phyloP scores from a whole-genome alignment of 2,113 vertebrate species.

The Hiodon tergisus region DNA sequence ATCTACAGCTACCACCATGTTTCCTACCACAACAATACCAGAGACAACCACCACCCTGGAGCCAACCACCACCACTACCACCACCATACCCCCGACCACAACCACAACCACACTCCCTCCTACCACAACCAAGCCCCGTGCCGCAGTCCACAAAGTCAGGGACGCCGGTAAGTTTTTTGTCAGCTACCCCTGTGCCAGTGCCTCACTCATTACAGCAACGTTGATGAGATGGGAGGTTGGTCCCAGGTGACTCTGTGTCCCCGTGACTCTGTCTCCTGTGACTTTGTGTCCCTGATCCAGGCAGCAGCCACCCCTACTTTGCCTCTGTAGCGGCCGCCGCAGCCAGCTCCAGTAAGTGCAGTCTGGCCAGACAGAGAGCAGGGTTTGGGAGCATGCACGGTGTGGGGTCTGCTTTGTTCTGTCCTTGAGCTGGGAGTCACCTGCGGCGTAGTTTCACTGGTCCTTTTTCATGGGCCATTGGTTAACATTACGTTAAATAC shows the following conservation, averaged over 20 bases:
- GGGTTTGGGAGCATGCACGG: slow-evolving; percentile 25
- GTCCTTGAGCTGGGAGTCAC: too few species aligned
- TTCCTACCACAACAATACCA: slow-evolving; percentile 43
- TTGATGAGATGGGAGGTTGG: neutral
- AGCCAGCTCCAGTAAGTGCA: slow-evolving; percentile 74
- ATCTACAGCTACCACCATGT: slow-evolving; percentile 30
- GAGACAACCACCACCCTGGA: slow-evolving; percentile 41
- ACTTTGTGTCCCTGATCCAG: slow-evolving; percentile 55
- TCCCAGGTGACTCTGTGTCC: neutral
- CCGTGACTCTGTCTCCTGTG: neutral
- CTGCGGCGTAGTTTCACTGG: too few species aligned
- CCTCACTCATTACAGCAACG: too few species aligned
- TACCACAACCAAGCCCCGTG: slow-evolving; percentile 53
- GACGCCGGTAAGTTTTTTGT: slow-evolving; percentile 71
- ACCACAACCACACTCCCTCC: slow-evolving; percentile 33
- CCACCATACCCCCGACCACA: slow-evolving; percentile 34
- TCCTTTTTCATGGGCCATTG: too few species aligned
- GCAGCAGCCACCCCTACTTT: slow-evolving; percentile 75
- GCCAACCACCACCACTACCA: slow-evolving; percentile 47
- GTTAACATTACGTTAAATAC: too few species aligned
- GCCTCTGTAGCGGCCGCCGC: slow-evolving; percentile 66
- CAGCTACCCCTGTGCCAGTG: neutral
- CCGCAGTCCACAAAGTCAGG: slow-evolving; percentile 60
- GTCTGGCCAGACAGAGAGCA: slow-evolving; percentile 16
- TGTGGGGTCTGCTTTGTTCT: neutral